These are phyloP conservation scores for Drosophila paranaensis DNA, from an alignment of 2,888 invertebrate genomes.

Conservation along the genomic window DNA sequence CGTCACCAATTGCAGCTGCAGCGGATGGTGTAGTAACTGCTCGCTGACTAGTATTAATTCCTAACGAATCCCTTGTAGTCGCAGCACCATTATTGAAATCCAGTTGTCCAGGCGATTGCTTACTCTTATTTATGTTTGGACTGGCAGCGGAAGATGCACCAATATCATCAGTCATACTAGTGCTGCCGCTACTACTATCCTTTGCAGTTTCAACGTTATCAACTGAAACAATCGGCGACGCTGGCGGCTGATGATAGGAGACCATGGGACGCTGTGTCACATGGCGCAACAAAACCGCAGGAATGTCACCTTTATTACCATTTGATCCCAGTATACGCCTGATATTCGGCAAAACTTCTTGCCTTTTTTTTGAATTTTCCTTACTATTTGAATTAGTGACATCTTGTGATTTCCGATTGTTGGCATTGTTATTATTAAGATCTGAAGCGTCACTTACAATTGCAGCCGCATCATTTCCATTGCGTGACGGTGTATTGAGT, in stretches of 20 bases:
- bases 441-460: slow-evolving; percentile 23
- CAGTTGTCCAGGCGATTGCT: slow-evolving; percentile 36
- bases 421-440: slow-evolving; percentile 18
- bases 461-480: slow-evolving; percentile 50
- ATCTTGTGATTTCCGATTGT: slow-evolving; percentile 42
- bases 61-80: not conserved
- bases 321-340: slow-evolving; percentile 94
- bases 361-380: slow-evolving; percentile 48
- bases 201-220: slow-evolving; percentile 51
- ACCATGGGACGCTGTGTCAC: slow-evolving; percentile 87
- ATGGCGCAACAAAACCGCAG: slow-evolving; percentile 90
- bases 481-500: slow-evolving; percentile 90
- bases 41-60: slow-evolving; percentile 18
- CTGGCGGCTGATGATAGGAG: slow-evolving; percentile 77
- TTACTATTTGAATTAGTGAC: slow-evolving; percentile 4
- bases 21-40: slow-evolving; percentile 75
- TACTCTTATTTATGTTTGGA: slow-evolving; percentile 81
- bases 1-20: slow-evolving; percentile 70
- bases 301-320: slow-evolving; percentile 92
- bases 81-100: slow-evolving; percentile 61
- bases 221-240: slow-evolving; percentile 77
- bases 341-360: slow-evolving; percentile 91
- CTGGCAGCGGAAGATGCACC: slow-evolving; percentile 44
- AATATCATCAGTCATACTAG: slow-evolving; percentile 35
- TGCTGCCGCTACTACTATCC: slow-evolving; percentile 40